Percentiles rank a stretch among this genome's conserved stretches.
phyloP scores from a whole-genome alignment of 2,888 invertebrate species.

The Mystacides longicornis region DNA sequence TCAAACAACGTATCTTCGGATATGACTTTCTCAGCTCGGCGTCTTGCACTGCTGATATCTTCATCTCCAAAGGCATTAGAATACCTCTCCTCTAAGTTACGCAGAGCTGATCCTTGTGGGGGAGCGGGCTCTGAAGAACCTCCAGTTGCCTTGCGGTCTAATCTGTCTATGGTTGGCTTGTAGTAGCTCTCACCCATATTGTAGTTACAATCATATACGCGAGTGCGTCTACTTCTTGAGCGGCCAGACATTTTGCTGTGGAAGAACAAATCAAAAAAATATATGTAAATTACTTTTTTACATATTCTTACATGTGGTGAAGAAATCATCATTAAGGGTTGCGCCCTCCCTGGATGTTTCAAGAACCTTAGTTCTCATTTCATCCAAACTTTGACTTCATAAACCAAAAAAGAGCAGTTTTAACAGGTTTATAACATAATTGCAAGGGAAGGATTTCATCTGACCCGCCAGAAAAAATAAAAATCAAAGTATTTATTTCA shows the following conservation, averaged over 20 bases:
- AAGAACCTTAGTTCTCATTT: too few species aligned
- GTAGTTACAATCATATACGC: constrained; percentile 81
- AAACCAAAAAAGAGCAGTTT: too few species aligned
- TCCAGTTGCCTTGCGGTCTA: constrained; percentile 62
- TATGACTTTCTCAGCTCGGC: constrained; percentile 42
- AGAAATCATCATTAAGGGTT: too few species aligned
- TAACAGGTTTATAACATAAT: too few species aligned
- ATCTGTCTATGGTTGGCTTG: constrained; percentile 64
- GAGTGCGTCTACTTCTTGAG: constrained; percentile 62
- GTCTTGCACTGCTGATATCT: constrained; percentile 42
- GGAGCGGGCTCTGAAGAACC: constrained; percentile 23
- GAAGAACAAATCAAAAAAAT: neutral
- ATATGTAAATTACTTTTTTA: too few species aligned
- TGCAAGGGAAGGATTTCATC: too few species aligned
- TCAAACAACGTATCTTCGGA: constrained; percentile 56
- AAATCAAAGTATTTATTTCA: too few species aligned
- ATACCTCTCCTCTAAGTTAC: constrained; percentile 36
- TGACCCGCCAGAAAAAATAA: too few species aligned
- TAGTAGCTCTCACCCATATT: constrained; percentile 79
- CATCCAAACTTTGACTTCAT: too few species aligned
- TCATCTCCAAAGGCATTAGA: constrained; percentile 46
- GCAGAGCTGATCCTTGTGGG: constrained; percentile 27
- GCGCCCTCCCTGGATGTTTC: too few species aligned
- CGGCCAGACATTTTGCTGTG: constrained; percentile 32
- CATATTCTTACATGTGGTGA: too few species aligned